Conservation (phyloP, 2,113 vertebrate species). For the Aleadryas rufinucha region DNA sequence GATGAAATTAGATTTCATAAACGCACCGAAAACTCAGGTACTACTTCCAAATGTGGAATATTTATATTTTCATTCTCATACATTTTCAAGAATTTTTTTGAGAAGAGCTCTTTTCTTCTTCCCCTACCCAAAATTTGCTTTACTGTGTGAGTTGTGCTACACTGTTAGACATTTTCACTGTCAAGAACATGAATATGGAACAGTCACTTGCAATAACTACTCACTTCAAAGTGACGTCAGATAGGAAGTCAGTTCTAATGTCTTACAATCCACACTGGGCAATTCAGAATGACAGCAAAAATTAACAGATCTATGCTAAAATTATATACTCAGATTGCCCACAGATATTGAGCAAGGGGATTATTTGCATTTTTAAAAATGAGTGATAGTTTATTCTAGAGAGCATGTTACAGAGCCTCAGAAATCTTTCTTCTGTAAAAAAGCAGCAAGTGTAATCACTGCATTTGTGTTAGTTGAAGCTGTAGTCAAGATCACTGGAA, state of each 20-base stretch:
- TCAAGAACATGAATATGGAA: not conserved
- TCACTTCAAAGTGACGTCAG: not conserved
- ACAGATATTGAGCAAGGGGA: not conserved
- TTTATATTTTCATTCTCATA: not conserved
- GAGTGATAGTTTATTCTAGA: not conserved
- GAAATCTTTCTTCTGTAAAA: not conserved
- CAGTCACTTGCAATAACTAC: not conserved
- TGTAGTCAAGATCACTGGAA: not conserved
- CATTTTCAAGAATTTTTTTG: not conserved
- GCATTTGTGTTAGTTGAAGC: not conserved
- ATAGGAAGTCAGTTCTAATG: not conserved
- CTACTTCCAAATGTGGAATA: not conserved
- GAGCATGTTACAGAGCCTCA: not conserved
- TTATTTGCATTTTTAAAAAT: not conserved
- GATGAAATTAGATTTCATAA: not conserved
- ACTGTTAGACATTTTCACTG: not conserved
- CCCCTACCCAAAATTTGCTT: accelerated
- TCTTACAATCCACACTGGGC: not conserved
- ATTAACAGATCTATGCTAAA: not conserved
- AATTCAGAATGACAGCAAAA: not conserved
- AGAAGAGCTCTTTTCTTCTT: not conserved
- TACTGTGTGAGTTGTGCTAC: not conserved
- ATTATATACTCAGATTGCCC: not conserved
- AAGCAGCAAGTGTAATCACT: not conserved
- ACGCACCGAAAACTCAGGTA: not conserved